Evolutionary conservation across 2,797 vertebrate species (phyloP), one percentile per base, ranked within the genome.

Genomic region (Rhodeus uyekii): DNA sequence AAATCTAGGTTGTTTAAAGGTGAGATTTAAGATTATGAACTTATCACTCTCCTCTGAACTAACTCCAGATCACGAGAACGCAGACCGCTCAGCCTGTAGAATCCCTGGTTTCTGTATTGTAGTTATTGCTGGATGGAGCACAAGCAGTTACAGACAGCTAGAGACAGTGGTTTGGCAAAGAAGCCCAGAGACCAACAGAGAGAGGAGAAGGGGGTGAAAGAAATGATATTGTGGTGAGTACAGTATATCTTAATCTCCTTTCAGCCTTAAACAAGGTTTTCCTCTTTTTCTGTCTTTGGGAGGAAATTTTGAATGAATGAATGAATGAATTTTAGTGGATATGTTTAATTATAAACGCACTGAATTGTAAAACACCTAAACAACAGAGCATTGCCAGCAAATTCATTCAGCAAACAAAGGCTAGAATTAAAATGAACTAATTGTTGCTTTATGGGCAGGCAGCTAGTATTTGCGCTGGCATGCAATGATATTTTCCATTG

Each of bases 131-230:
- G 93, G 92, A 94, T 90, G 75, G 88, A 87, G 89, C 78, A 93
- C 91, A 93, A 75, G 78, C 58, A 60, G 82, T 85, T 81, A 88
- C 88, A 91, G 95, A 92, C 95, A 94, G 94, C 78, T 87, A 94
- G 95, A 96, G 95, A 95, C 94, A 95, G 96, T 92, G 96, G 95
- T 94, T 95, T 96, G 94, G 95, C 95, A 87, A 50, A 71, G 60
- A 50, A 27, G 19, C 38, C 32, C 48, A 48, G 82, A 80, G 42
- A 82, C 77, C 63, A 68, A 44, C 48, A 80, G 81, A 80, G 44
- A 71, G 53, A 32, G 16, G 58, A 32, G 24, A 58, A 78, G 34
- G 65, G 72, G 75, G 60, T 34, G 68, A 29, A 76, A 85, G 36
- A 77, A 76, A 69, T 73, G 46, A 80, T 38, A 80, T 79, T 85